phyloP scores from a whole-genome alignment of 1,140 invertebrate species.

The Mamestra configurata region DNA sequence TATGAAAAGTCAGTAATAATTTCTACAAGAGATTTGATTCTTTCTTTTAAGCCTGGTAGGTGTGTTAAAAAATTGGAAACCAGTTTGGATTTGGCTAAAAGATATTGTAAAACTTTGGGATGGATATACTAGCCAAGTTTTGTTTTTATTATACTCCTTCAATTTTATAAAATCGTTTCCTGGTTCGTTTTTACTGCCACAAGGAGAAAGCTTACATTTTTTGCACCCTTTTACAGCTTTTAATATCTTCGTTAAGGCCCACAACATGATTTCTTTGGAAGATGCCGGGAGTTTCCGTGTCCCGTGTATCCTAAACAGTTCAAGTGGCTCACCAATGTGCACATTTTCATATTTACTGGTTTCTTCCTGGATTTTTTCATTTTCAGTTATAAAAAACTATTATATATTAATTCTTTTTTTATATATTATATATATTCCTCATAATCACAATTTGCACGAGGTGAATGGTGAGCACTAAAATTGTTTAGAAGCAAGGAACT shows the following conservation, averaged over 20 bases:
- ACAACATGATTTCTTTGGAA: slow-evolving; percentile 4
- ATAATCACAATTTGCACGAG: slow-evolving; percentile 2
- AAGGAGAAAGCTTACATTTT: not conserved
- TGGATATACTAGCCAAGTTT: slow-evolving; percentile 12
- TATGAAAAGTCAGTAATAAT: not conserved
- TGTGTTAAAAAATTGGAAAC: slow-evolving; percentile 5
- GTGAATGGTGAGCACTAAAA: slow-evolving; percentile 6
- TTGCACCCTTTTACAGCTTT: slow-evolving; percentile 5
- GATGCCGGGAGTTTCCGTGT: not conserved
- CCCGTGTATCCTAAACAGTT: not conserved
- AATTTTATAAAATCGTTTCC: not conserved
- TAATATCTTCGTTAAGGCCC: not conserved
- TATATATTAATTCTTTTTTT: too few species aligned
- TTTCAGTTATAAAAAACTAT: slow-evolving; percentile 5
- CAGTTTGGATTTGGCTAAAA: slow-evolving; percentile 7
- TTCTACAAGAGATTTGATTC: slow-evolving; percentile 6
- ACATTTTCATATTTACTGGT: not conserved
- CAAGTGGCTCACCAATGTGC: slow-evolving; percentile 8
- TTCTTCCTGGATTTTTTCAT: slow-evolving; percentile 6
- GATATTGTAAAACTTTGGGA: not conserved
- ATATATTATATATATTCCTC: too few species aligned
- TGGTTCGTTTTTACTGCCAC: slow-evolving; percentile 4
- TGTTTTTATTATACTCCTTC: not conserved
- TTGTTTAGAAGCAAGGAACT: not conserved
- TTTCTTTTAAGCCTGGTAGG: not conserved